Conservation (phyloP, 1,140 invertebrate species). For the Tenebrio molitor region DNA sequence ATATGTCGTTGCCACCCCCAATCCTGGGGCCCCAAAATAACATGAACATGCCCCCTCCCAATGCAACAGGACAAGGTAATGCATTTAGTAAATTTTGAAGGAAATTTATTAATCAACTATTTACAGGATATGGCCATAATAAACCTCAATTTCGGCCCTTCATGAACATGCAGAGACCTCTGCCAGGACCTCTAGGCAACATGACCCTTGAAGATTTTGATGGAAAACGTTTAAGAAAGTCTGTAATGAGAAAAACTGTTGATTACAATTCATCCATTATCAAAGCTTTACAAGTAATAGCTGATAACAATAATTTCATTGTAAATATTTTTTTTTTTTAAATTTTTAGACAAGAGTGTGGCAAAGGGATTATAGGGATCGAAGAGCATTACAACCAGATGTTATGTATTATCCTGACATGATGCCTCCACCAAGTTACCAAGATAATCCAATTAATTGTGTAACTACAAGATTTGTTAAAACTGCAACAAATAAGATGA, state of each 20-base stretch:
- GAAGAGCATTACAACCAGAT: slow-evolving; percentile 90
- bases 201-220: slow-evolving; percentile 91
- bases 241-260: slow-evolving; percentile 97
- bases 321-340: no score
- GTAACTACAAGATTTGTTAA: slow-evolving; percentile 97
- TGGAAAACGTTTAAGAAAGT: slow-evolving; percentile 95
- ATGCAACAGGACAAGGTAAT: slow-evolving; percentile 53
- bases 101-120: no score
- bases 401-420: slow-evolving; percentile 90
- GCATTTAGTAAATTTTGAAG: no score
- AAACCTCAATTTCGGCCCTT: slow-evolving; percentile 68
- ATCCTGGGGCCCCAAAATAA: slow-evolving; percentile 32
- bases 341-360: slow-evolving; percentile 86
- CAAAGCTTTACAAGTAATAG: slow-evolving; percentile 84
- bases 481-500: slow-evolving; percentile 99
- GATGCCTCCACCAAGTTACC: slow-evolving; percentile 88
- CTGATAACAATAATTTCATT: no score
- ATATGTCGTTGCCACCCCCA: slow-evolving; percentile 56
- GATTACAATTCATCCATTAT: slow-evolving; percentile 98
- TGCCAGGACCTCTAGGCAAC: slow-evolving; percentile 70
- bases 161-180: slow-evolving; percentile 70
- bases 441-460: slow-evolving; percentile 96
- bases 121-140: slow-evolving; percentile 57
- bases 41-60: slow-evolving; percentile 56
- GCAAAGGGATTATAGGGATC: slow-evolving; percentile 92